These are phyloP conservation scores for Tapirus terrestris DNA, from an alignment of 2,113 vertebrate species.

Conservation along the genomic window DNA sequence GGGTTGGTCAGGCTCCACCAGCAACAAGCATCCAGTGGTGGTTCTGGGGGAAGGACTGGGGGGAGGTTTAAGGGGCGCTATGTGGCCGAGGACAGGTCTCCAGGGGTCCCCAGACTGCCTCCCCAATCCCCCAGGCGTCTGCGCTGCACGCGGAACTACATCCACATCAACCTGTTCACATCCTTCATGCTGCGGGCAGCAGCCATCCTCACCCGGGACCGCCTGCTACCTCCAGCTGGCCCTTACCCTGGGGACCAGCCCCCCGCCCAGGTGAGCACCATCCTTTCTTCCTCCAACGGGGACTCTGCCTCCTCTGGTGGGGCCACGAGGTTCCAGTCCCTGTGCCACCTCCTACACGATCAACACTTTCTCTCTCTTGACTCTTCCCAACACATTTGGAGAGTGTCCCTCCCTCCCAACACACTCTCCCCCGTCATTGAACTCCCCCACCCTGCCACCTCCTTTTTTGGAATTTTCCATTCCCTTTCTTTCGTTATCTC, in stretches of 20 bases:
- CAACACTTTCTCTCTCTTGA: not conserved
- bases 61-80: not conserved
- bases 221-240: slow-evolving; percentile 64
- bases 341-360: not conserved
- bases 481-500: not conserved
- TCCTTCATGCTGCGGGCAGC: slow-evolving; percentile 83
- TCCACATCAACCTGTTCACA: slow-evolving; percentile 86
- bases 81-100: not conserved
- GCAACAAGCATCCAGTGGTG: not conserved
- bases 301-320: not conserved
- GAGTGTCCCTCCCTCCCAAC: not conserved
- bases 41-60: not conserved
- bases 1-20: not conserved
- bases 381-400: not conserved
- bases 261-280: slow-evolving; percentile 67
- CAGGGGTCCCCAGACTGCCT: not conserved
- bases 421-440: too few species aligned
- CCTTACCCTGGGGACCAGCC: slow-evolving; percentile 73
- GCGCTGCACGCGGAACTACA: slow-evolving; percentile 84
- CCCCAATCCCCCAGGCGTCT: slow-evolving; percentile 76
- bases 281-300: not conserved
- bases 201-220: slow-evolving; percentile 84
- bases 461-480: not conserved
- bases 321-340: not conserved
- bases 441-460: not conserved